phyloP scores from a whole-genome alignment of 2,113 vertebrate genomes.

The Ellobius talpinus region DNA sequence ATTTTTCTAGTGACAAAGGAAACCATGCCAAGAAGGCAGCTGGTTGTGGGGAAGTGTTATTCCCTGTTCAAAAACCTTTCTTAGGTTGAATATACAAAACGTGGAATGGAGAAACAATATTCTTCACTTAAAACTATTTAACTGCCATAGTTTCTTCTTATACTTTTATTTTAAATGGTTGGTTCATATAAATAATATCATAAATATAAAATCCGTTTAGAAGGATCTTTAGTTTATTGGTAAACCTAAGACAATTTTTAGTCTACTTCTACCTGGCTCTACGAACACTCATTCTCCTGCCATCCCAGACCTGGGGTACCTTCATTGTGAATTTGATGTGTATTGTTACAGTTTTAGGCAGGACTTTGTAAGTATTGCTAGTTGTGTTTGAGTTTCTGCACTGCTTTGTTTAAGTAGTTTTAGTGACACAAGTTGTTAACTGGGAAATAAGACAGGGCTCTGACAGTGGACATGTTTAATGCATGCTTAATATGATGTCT shows the following conservation, averaged over 20 bases:
- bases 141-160: background rate
- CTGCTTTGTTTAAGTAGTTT: background rate
- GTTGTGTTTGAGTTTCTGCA: background rate
- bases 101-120: background rate
- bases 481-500: background rate
- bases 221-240: background rate
- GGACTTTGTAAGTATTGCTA: background rate
- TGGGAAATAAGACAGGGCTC: background rate
- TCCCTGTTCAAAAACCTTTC: background rate
- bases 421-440: background rate
- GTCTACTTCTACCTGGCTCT: background rate
- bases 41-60: background rate
- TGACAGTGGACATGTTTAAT: background rate
- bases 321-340: background rate
- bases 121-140: background rate
- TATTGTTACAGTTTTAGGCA: background rate
- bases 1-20: constrained; percentile 5
- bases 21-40: background rate
- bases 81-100: background rate
- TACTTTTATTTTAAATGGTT: background rate
- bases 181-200: background rate
- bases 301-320: fast-evolving
- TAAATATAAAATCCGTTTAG: background rate
- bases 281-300: background rate
- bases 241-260: background rate